Conservation (phyloP, 2,888 invertebrate genomes). For the Tuta absoluta region DNA sequence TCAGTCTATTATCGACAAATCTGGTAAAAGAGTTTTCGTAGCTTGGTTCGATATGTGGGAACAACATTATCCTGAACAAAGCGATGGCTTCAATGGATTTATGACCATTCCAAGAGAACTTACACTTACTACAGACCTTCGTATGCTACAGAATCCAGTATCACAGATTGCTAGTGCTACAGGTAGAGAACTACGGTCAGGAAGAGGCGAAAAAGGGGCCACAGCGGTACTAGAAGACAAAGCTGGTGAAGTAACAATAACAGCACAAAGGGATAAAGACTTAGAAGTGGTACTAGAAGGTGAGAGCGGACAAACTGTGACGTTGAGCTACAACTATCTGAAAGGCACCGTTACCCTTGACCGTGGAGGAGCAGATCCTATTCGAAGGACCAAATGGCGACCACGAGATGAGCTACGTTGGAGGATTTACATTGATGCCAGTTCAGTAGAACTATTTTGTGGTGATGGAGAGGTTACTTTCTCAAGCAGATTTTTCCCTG, state of each 20-base stretch:
- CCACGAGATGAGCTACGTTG: slow-evolving; percentile 46
- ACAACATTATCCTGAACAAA: slow-evolving; percentile 57
- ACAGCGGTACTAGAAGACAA: slow-evolving; percentile 47
- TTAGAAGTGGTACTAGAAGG: slow-evolving; percentile 53
- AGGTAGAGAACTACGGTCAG: slow-evolving; percentile 41
- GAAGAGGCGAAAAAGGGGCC: slow-evolving; percentile 34
- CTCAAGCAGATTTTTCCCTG: slow-evolving; percentile 60
- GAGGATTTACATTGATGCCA: slow-evolving; percentile 57
- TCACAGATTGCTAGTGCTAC: slow-evolving; percentile 42
- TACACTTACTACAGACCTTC: slow-evolving; percentile 45
- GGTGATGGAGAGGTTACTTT: slow-evolving; percentile 61
- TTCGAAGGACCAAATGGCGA: slow-evolving; percentile 57
- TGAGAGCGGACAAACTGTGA: slow-evolving; percentile 39
- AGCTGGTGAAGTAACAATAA: slow-evolving; percentile 54
- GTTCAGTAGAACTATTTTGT: slow-evolving; percentile 61
- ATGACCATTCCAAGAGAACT: slow-evolving; percentile 64
- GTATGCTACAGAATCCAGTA: slow-evolving; percentile 57
- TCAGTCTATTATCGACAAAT: slow-evolving; percentile 56
- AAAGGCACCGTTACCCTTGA: slow-evolving; percentile 52
- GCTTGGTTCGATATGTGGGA: slow-evolving; percentile 77
- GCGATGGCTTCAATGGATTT: slow-evolving; percentile 66
- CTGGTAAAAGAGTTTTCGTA: slow-evolving; percentile 54
- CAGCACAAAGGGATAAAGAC: slow-evolving; percentile 37
- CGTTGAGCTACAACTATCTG: slow-evolving; percentile 47
- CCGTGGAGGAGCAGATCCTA: slow-evolving; percentile 60